Conservation (phyloP, 2,113 vertebrate genomes). For the Lophius piscatorius region DNA sequence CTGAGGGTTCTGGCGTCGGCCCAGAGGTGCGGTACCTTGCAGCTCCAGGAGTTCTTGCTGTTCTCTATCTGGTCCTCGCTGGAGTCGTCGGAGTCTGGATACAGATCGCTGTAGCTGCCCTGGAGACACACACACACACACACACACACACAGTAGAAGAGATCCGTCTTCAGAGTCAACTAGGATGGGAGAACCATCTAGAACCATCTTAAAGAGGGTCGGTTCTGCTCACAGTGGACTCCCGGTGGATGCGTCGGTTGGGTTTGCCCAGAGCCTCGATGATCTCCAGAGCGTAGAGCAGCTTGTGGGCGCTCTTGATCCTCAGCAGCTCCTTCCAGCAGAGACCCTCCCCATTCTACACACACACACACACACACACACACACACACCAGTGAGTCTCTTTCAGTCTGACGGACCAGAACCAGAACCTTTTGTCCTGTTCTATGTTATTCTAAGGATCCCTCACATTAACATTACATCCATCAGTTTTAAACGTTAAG, state of each 20-base stretch:
- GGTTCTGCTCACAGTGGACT: slow-evolving; percentile 86
- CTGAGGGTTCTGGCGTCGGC: too few relatives aligned
- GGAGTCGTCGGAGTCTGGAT: slow-evolving; percentile 98
- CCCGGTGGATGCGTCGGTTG: slow-evolving; percentile 93
- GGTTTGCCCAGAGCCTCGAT: slow-evolving; percentile 98
- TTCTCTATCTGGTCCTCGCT: slow-evolving; percentile 99
- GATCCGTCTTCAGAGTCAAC: too few relatives aligned
- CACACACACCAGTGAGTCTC: too few relatives aligned
- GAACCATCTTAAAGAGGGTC: too few relatives aligned
- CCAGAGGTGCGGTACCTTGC: slow-evolving; percentile 85
- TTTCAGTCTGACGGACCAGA: neutral
- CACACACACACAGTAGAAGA: too few relatives aligned
- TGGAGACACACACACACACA: slow-evolving; percentile 65
- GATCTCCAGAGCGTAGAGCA: slow-evolving; percentile 96
- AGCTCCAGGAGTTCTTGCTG: slow-evolving; percentile 99
- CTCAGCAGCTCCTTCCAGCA: slow-evolving; percentile 97
- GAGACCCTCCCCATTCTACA: slow-evolving; percentile 88
- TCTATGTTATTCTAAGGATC: too few relatives aligned
- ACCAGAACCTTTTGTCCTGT: neutral
- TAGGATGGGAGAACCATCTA: too few relatives aligned
- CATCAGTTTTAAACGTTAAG: too few relatives aligned
- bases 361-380: slow-evolving; percentile 2
- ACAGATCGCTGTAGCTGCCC: slow-evolving; percentile 98
- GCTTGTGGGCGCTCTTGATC: slow-evolving; percentile 97
- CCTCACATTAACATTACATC: too few relatives aligned